Conservation (phyloP, 2,797 vertebrate species). For the Dipus sagitta region DNA sequence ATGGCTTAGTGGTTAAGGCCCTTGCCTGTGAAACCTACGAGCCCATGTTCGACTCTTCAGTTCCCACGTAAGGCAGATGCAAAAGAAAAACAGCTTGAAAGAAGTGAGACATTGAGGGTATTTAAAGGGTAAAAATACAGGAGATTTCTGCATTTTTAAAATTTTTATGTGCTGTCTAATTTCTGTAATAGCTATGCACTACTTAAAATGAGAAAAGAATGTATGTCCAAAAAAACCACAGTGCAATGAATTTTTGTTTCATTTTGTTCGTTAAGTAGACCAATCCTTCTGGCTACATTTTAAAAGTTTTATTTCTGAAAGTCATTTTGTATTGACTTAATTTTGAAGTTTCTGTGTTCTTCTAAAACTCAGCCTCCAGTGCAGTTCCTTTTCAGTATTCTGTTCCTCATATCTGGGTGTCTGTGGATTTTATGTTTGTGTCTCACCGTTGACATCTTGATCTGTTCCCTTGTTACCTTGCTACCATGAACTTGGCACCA, state of each 20-base stretch:
- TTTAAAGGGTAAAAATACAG: neutral
- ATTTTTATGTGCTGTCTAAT: neutral
- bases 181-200: neutral
- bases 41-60: too few relatives aligned
- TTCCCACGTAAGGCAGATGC: too few relatives aligned
- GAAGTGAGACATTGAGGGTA: neutral
- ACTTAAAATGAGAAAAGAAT: neutral
- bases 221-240: neutral
- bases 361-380: neutral
- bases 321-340: neutral
- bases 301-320: neutral
- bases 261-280: neutral
- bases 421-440: neutral
- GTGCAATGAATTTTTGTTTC: neutral
- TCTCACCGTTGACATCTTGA: neutral
- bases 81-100: constrained; percentile 22
- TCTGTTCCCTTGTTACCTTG: neutral
- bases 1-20: too few relatives aligned
- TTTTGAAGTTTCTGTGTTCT: neutral
- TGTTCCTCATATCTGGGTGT: neutral
- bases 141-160: neutral
- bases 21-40: too few relatives aligned
- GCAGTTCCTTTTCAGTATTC: neutral
- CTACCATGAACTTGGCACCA: neutral
- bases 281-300: neutral